Evolutionary conservation across 2,797 vertebrate species (phyloP).

Genomic region (Pagetopsis macropterus): DNA sequence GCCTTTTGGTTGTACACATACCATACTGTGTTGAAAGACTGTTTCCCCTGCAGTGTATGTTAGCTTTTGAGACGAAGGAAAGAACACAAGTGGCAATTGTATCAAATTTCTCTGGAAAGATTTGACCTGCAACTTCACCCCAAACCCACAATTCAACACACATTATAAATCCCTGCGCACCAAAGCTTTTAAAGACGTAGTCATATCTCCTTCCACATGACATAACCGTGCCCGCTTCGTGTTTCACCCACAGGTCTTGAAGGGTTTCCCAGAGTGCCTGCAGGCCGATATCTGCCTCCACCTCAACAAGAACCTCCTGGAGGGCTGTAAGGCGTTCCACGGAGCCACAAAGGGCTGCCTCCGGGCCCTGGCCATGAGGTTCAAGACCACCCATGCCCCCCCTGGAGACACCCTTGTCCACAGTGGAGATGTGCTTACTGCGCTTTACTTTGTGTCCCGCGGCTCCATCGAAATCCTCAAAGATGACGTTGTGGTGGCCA

Average conservation of each 20-base stretch:
- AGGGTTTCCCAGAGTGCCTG: slow-evolving; percentile 99
- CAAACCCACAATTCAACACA: slow-evolving; percentile 24
- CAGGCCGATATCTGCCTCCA: slow-evolving; percentile 99
- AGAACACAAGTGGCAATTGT: slow-evolving; percentile 81
- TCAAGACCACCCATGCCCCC: slow-evolving; percentile 97
- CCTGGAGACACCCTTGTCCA: slow-evolving; percentile 98
- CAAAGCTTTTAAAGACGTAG: not conserved
- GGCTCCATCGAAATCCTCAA: slow-evolving; percentile 99
- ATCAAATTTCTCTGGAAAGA: slow-evolving; percentile 52
- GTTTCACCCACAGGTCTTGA: slow-evolving; percentile 88
- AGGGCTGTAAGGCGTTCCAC: slow-evolving; percentile 93
- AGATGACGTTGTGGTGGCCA: slow-evolving; percentile 96
- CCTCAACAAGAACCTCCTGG: slow-evolving; percentile 94
- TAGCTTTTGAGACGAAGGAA: slow-evolving; percentile 78
- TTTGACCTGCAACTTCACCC: slow-evolving; percentile 34
- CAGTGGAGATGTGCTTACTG: slow-evolving; percentile 93
- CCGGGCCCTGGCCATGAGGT: slow-evolving; percentile 96
- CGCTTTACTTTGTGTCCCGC: slow-evolving; percentile 95
- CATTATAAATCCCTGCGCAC: not conserved
- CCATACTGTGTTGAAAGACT: not conserved
- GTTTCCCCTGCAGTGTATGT: slow-evolving; percentile 22
- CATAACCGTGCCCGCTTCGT: slow-evolving; percentile 29
- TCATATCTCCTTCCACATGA: not conserved
- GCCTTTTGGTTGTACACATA: not conserved
- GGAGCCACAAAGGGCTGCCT: slow-evolving; percentile 98